A percentile compares a stretch with the other conserved stretches of the same genome.
These are phyloP conservation scores for Drosophila eugracilis DNA, from an alignment of 1,140 invertebrate genomes.

Conservation along the genomic window DNA sequence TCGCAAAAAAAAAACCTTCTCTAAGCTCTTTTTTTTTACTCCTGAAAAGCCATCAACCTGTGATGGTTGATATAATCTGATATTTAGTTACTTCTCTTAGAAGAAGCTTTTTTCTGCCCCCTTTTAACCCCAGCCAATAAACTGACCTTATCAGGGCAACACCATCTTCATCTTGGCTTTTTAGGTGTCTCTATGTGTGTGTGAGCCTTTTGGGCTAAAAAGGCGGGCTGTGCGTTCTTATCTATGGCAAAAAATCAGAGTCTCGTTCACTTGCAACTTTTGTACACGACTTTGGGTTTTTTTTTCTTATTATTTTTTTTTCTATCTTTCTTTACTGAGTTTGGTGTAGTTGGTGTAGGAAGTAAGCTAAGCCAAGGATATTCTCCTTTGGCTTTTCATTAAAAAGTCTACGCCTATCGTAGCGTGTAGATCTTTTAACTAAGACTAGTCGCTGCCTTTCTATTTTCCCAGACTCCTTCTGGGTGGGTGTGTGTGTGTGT, in stretches of 20 bases:
- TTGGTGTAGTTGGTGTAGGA: neutral
- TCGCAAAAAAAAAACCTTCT: no score
- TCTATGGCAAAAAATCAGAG: constrained; percentile 37
- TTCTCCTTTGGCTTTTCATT: constrained; percentile 71
- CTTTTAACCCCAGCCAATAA: constrained; percentile 8
- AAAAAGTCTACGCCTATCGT: constrained; percentile 71
- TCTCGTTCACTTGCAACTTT: constrained; percentile 42
- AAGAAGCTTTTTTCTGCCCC: constrained; percentile 1
- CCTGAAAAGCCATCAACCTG: neutral
- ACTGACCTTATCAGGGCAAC: constrained; percentile 38
- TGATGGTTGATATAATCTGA: constrained; percentile 3
- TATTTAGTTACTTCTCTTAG: constrained; percentile 9
- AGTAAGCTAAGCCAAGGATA: constrained; percentile 3
- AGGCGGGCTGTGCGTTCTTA: constrained; percentile 42
- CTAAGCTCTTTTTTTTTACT: neutral
- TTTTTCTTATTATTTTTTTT: constrained; percentile 7
- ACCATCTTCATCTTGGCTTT: constrained; percentile 34
- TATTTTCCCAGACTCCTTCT: constrained; percentile 13
- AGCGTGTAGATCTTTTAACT: constrained; percentile 67
- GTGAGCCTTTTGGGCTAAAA: constrained; percentile 9
- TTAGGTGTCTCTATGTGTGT: neutral
- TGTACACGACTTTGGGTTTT: constrained; percentile 8
- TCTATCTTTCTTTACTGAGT: no score
- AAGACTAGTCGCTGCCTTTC: constrained; percentile 35
- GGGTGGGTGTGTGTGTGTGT: no score